Evolutionary conservation across 2,888 invertebrate genomes (phyloP), one percentile per base, ranked within the genome.

Genomic region (Aromia moschata): DNA sequence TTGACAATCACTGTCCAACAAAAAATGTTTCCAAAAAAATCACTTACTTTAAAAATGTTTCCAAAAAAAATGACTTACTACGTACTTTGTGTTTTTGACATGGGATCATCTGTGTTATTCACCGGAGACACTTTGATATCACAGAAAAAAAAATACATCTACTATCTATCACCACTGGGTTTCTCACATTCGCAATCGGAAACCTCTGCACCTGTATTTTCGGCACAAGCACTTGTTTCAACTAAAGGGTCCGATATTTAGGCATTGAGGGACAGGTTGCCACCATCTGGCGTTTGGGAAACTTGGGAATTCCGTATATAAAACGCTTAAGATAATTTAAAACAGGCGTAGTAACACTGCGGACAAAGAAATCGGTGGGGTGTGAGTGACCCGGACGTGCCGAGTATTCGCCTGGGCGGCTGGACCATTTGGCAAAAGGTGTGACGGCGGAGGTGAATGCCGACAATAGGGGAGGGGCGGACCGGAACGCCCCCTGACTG

Each of bases 271-370:
- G 2, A 37, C 59, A 55, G 43, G 44, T 55, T 14, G 14, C 54
- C 14, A 20, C 36, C 54, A 51, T 55, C 55, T 51, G 55, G 54
- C 45, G 15, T 41, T 43, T 47, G 15, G 18, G 31, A 43, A 54
- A 55, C 45, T 45, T 31, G 54, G 54, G 38, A 54, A 55, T 51
- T 45, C 59, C 55, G 15, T 17, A 17, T 18, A 52, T 43, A 57
- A 45, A 51, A 52, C n/a, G n/a, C n/a, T n/a, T n/a, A n/a, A n/a
- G n/a, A n/a, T n/a, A n/a, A n/a, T n/a, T 25, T 25, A 25, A 5
- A 5, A 25, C 9, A 25, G 9, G 25, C 9, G 12, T 47, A 33
- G 20, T 14, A 12, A 54, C 12, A 9, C 38, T n/a, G n/a, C n/a
- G 17, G 31, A 25, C 37, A 14, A 14, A 5, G 9, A 2, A 10